These are phyloP conservation scores for Parotia lawesii DNA, from an alignment of 2,113 vertebrate genomes.

Conservation along the genomic window DNA sequence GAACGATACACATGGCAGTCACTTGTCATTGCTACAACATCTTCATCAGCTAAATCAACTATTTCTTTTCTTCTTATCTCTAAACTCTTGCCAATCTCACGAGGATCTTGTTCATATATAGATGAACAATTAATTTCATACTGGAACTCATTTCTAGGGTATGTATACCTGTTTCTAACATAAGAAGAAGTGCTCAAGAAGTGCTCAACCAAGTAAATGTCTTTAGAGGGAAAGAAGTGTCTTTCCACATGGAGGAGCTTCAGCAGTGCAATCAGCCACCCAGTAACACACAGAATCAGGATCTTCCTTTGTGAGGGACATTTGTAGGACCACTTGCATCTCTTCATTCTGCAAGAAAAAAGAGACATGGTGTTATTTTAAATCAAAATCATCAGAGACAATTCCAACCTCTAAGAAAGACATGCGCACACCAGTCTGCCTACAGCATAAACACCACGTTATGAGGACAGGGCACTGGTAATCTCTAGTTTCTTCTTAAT, in stretches of 20 bases:
- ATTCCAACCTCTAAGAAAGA: not conserved
- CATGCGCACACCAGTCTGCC: not conserved
- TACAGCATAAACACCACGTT: not conserved
- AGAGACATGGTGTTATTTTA: not conserved
- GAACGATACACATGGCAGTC: conserved; percentile 74
- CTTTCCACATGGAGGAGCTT: conserved; percentile 69
- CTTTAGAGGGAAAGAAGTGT: conserved; percentile 61
- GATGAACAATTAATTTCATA: conserved; percentile 80
- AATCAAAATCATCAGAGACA: not conserved
- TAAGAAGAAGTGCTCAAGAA: conserved; percentile 68
- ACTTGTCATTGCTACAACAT: conserved; percentile 72
- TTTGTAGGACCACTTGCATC: conserved; percentile 66
- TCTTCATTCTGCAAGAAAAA: conserved; percentile 81
- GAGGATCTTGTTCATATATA: conserved; percentile 85
- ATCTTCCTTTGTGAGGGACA: conserved; percentile 57
- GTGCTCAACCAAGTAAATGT: conserved; percentile 76
- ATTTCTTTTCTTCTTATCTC: conserved; percentile 75
- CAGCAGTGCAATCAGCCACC: conserved; percentile 73
- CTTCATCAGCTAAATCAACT: conserved; percentile 80
- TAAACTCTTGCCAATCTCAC: conserved; percentile 87
- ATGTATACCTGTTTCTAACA: conserved; percentile 60
- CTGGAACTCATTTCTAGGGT: conserved; percentile 4
- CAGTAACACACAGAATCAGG: conserved; percentile 60
- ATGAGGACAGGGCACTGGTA: not conserved
- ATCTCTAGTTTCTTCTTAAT: not conserved